phyloP scores from a whole-genome alignment of 2,888 invertebrate genomes.

The Erebia aethiops region DNA sequence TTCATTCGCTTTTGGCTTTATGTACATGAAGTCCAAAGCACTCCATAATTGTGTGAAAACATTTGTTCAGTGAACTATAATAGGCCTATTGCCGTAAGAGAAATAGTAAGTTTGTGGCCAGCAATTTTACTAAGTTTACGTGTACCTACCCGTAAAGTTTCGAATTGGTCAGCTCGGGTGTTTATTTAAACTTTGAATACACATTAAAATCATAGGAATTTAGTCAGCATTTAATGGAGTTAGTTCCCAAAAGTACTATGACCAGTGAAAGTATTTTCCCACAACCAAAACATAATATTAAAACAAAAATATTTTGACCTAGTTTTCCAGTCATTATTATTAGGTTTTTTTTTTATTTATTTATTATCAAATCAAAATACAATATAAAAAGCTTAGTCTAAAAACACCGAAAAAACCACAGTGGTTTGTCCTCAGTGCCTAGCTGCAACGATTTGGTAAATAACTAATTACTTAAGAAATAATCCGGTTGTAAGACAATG shows the following conservation, averaged over 20 bases:
- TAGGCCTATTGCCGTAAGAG: conserved; percentile 2
- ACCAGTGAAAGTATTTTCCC: too few species aligned
- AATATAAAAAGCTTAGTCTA: too few species aligned
- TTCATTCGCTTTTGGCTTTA: background rate
- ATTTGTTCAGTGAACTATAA: conserved; percentile 1
- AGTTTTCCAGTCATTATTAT: too few species aligned
- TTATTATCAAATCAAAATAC: too few species aligned
- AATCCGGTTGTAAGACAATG: too few species aligned
- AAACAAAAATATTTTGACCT: too few species aligned
- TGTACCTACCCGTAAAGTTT: background rate
- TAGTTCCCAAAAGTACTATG: background rate
- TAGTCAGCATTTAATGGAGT: background rate
- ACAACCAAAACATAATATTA: too few species aligned
- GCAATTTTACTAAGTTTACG: background rate
- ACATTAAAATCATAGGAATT: background rate
- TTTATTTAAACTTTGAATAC: conserved; percentile 3
- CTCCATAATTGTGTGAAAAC: background rate
- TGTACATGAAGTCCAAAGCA: background rate
- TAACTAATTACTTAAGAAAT: too few species aligned
- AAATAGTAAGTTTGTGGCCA: conserved; percentile 8
- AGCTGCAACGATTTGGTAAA: too few species aligned
- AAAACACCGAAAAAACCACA: too few species aligned
- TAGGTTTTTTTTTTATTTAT: too few species aligned
- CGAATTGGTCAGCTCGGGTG: conserved; percentile 7
- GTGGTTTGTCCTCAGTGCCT: too few species aligned